Percentiles rank a stretch among this genome's conserved stretches.
These are phyloP conservation scores for Urosaurus nigricauda DNA, from an alignment of 2,797 vertebrate genomes.

Conservation along the genomic window DNA sequence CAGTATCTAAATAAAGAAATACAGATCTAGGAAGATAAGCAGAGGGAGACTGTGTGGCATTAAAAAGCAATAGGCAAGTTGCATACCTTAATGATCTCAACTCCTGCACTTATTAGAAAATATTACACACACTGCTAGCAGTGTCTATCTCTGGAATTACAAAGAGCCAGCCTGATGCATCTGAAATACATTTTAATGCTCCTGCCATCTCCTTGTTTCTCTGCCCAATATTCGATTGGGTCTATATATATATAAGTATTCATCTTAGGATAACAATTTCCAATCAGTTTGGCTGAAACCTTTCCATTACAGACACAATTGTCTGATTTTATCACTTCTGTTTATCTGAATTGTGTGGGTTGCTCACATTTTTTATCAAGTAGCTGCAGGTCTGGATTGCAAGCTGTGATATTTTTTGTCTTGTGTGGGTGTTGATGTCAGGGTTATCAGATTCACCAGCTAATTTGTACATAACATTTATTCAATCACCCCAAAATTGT, in stretches of 20 bases:
- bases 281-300: constrained; percentile 39
- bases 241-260: constrained; percentile 48
- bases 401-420: constrained; percentile 28
- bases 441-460: constrained; percentile 37
- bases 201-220: constrained; percentile 12
- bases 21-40: constrained; percentile 16
- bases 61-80: constrained; percentile 18
- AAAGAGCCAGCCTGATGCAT: constrained; percentile 28
- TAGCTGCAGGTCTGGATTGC: constrained; percentile 17
- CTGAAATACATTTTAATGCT: constrained; percentile 18
- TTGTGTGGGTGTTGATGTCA: constrained; percentile 17
- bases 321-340: constrained; percentile 28
- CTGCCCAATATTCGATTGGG: constrained; percentile 15
- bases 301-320: constrained; percentile 24
- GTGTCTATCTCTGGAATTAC: constrained; percentile 5
- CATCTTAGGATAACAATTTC: constrained; percentile 26
- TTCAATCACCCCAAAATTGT: constrained; percentile 42
- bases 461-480: constrained; percentile 41
- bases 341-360: constrained; percentile 38
- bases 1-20: constrained; percentile 34
- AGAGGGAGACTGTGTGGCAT: constrained; percentile 5
- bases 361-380: constrained; percentile 30
- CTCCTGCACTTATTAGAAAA: constrained; percentile 20
- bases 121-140: neutral
- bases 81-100: constrained; percentile 6